A percentile compares a stretch with the other conserved stretches of the same genome.
Conservation (phyloP, 2,888 invertebrate genomes). For the Synergus laeviventris region DNA sequence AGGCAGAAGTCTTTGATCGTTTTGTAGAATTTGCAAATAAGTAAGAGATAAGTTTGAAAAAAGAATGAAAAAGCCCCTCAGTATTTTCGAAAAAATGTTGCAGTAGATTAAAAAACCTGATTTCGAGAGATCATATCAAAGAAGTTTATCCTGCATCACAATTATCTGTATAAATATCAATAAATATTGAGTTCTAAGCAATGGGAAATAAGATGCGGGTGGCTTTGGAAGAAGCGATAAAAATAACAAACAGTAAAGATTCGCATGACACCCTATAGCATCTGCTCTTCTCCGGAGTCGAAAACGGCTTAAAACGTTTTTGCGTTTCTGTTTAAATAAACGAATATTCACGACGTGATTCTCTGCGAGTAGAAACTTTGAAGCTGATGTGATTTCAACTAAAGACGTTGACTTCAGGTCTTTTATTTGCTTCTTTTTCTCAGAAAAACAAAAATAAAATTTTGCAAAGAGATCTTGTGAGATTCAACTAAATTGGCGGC, state of each 20-base stretch:
- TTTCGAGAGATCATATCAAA: background rate
- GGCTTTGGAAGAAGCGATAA: background rate
- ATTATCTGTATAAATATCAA: background rate
- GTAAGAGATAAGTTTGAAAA: background rate
- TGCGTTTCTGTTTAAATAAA: constrained; percentile 8
- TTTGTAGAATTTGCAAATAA: background rate
- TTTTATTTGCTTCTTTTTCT: background rate
- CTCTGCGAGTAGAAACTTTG: background rate
- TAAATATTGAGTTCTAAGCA: background rate
- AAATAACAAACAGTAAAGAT: constrained; percentile 2
- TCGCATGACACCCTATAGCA: background rate
- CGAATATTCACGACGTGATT: constrained; percentile 10
- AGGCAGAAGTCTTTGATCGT: background rate
- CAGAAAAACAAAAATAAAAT: background rate
- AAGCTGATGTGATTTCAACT: background rate
- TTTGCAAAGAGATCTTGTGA: background rate
- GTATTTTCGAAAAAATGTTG: background rate
- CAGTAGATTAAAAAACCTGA: background rate
- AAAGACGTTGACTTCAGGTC: background rate
- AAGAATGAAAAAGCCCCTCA: background rate
- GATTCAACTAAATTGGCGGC: background rate
- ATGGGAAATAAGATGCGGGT: background rate
- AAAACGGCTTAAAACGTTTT: background rate
- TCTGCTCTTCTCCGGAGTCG: background rate
- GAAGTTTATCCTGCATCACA: background rate